Conservation (phyloP, 2,797 vertebrate species). For the Acanthurus leucopareius region DNA sequence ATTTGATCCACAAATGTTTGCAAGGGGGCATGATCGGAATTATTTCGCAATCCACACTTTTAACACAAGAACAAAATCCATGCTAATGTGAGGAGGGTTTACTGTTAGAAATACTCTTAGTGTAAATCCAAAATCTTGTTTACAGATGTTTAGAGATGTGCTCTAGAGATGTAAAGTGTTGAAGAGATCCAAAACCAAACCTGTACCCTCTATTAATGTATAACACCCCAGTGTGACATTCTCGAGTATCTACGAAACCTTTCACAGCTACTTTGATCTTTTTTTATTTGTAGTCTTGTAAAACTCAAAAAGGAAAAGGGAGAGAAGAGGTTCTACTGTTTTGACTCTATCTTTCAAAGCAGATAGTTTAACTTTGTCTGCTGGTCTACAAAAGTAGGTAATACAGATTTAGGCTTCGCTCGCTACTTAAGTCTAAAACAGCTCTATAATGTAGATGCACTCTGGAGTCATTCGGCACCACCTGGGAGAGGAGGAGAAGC, state of each 20-base stretch:
- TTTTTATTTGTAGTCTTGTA: conserved; percentile 84
- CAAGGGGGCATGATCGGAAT: conserved; percentile 64
- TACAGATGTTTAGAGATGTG: conserved; percentile 72
- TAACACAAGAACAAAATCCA: conserved; percentile 44
- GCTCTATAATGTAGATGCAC: conserved; percentile 49
- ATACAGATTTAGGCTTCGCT: conserved; percentile 45
- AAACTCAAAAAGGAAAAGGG: conserved; percentile 76
- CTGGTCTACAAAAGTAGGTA: conserved; percentile 38
- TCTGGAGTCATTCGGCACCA: conserved; percentile 36
- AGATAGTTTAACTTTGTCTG: conserved; percentile 50
- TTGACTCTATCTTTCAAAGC: conserved; percentile 67
- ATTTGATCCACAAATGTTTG: conserved; percentile 62
- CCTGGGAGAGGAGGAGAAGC: conserved; percentile 40
- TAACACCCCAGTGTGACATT: conserved; percentile 84
- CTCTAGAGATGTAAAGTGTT: conserved; percentile 69
- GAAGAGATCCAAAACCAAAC: conserved; percentile 80
- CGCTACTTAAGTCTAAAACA: conserved; percentile 56
- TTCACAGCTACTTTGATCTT: conserved; percentile 85
- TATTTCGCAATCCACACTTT: conserved; percentile 70
- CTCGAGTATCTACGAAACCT: conserved; percentile 79
- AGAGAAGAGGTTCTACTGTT: conserved; percentile 57
- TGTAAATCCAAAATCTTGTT: conserved; percentile 71
- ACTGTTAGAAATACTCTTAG: conserved; percentile 43
- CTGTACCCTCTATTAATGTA: conserved; percentile 74
- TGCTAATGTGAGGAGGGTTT: conserved; percentile 41